Evolutionary conservation across 92 coral and sea anemone species (phyloP).

Genomic region (Virgularia gustaviana): DNA sequence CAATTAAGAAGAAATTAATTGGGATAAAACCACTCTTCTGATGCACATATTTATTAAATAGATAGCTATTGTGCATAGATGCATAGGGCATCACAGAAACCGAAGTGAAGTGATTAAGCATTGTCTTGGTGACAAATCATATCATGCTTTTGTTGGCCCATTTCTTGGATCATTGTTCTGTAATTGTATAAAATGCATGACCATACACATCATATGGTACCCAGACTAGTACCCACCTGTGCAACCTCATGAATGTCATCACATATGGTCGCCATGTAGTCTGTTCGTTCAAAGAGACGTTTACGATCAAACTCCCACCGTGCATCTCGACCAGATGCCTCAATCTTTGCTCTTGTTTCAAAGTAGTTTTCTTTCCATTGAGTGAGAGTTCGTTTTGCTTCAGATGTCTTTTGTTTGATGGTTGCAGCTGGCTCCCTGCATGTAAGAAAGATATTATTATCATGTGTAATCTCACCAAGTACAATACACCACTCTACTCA

Average conservation of each 20-base stretch:
- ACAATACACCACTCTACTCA: too few species aligned
- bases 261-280: conserved; percentile 96
- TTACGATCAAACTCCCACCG: conserved; percentile 99
- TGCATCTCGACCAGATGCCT: conserved; percentile 98
- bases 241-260: conserved; percentile 94
- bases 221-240: conserved; percentile 48
- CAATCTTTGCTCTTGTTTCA: conserved; percentile 96
- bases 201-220: not conserved
- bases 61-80: too few species aligned
- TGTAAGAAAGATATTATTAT: too few species aligned
- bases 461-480: too few species aligned
- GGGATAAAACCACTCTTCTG: not conserved
- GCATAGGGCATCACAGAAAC: too few species aligned
- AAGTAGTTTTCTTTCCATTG: conserved; percentile 96
- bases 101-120: too few species aligned
- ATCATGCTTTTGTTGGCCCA: not conserved
- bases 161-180: not conserved
- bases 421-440: conserved; percentile 74
- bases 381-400: conserved; percentile 74
- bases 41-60: too few species aligned
- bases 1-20: not conserved
- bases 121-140: too few species aligned
- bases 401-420: conserved; percentile 81
- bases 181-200: not conserved
- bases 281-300: conserved; percentile 92